Evolutionary conservation across 2,113 vertebrate species (phyloP).

Genomic region (Brachyhypopomus gauderio): DNA sequence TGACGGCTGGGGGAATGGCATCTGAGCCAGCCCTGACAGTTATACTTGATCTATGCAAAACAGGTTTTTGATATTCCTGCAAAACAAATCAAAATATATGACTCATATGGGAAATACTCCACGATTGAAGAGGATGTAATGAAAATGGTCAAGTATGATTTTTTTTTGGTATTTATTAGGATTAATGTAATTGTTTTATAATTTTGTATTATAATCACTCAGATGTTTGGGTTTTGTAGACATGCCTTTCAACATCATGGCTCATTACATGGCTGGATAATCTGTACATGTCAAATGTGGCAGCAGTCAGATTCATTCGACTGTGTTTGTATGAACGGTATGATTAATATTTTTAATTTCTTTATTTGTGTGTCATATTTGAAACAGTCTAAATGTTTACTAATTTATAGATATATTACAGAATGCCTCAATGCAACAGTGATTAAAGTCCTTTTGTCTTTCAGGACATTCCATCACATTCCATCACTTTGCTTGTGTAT

Average conservation of each 20-base stretch:
- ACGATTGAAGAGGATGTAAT: not conserved
- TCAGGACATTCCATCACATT: not conserved
- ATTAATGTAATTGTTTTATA: not conserved
- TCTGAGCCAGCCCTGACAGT: no score
- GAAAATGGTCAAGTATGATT: constrained; percentile 7
- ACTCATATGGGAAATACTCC: not conserved
- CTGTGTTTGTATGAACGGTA: constrained; percentile 27
- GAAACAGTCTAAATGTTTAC: no score
- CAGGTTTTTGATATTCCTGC: not conserved
- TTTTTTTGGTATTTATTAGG: not conserved
- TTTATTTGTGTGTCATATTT: not conserved
- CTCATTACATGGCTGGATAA: not conserved
- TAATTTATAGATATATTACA: no score
- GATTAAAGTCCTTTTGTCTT: not conserved
- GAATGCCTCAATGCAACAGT: not conserved
- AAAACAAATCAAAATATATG: not conserved
- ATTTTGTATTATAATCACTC: not conserved
- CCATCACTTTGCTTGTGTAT: not conserved
- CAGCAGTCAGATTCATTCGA: constrained; percentile 2
- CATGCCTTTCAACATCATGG: constrained; percentile 18
- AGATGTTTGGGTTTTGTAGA: not conserved
- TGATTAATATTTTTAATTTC: not conserved
- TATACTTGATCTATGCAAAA: not conserved
- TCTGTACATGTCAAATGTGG: not conserved
- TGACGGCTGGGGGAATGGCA: no score